Conservation (phyloP, 2,888 invertebrate species). For the Macrosoma leucophasiata region DNA sequence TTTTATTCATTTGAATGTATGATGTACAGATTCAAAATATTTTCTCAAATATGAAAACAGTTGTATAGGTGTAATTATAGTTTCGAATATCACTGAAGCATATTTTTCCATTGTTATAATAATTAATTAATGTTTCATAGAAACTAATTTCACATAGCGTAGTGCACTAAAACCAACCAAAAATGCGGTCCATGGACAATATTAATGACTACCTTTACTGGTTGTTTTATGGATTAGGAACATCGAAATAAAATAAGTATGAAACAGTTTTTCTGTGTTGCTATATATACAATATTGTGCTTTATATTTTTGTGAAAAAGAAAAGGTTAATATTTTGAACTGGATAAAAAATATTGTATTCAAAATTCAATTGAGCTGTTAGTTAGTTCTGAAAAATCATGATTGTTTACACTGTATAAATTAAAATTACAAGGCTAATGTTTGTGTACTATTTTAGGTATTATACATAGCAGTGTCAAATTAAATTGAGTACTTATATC, state of each 20-base stretch:
- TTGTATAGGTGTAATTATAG: slow-evolving; percentile 46
- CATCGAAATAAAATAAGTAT: too few species aligned
- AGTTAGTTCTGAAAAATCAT: too few species aligned
- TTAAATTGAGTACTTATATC: too few species aligned
- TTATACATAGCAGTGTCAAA: too few species aligned
- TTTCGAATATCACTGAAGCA: slow-evolving; percentile 52
- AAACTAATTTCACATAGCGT: slow-evolving; percentile 30
- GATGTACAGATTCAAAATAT: slow-evolving; percentile 8
- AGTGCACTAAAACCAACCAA: slow-evolving; percentile 32
- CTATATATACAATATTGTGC: background rate
- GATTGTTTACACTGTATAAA: too few species aligned
- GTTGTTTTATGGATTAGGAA: too few species aligned
- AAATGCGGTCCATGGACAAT: slow-evolving; percentile 25
- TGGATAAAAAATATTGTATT: slow-evolving; percentile 9
- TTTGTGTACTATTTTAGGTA: too few species aligned
- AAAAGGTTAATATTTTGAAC: too few species aligned
- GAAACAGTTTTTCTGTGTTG: too few species aligned
- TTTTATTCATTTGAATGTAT: background rate
- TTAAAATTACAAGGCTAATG: too few species aligned
- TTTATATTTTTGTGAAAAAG: background rate
- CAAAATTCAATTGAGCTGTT: slow-evolving; percentile 8
- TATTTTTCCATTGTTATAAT: slow-evolving; percentile 64
- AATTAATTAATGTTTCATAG: slow-evolving; percentile 31
- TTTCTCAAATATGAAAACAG: slow-evolving; percentile 19
- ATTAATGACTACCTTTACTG: slow-evolving; percentile 6